These are phyloP conservation scores for Rhagoletis pomonella DNA, from an alignment of 1,140 invertebrate species.

Conservation along the genomic window DNA sequence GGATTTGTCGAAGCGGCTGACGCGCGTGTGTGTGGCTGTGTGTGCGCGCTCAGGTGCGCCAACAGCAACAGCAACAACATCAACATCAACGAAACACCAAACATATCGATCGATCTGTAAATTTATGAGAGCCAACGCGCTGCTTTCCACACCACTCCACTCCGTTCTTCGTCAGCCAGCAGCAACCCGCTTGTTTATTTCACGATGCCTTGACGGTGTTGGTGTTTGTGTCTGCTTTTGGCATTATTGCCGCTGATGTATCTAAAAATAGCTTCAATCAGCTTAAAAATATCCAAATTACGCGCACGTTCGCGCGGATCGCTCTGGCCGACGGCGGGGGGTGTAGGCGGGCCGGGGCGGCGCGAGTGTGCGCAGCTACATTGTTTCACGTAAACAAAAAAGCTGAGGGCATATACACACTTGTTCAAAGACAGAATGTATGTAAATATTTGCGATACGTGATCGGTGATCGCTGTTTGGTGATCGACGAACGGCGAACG, in stretches of 20 bases:
- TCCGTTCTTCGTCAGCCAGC: neutral
- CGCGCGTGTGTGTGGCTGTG: neutral
- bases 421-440: neutral
- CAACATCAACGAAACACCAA: neutral
- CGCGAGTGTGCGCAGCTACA: neutral
- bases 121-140: too few species aligned
- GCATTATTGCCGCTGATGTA: neutral
- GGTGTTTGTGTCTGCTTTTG: neutral
- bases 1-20: neutral
- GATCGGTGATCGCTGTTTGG: neutral
- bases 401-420: neutral
- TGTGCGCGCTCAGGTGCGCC: neutral
- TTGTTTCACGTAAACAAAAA: conserved; percentile 5
- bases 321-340: neutral
- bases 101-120: neutral
- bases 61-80: neutral
- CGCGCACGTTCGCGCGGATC: neutral
- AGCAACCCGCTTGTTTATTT: too few species aligned
- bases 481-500: neutral
- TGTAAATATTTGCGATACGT: neutral
- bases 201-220: too few species aligned
- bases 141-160: neutral
- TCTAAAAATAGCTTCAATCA: neutral
- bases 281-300: neutral
- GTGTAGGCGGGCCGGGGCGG: neutral